These are phyloP conservation scores for Platycnemis pennipes DNA, from an alignment of 2,888 invertebrate genomes.

Conservation along the genomic window DNA sequence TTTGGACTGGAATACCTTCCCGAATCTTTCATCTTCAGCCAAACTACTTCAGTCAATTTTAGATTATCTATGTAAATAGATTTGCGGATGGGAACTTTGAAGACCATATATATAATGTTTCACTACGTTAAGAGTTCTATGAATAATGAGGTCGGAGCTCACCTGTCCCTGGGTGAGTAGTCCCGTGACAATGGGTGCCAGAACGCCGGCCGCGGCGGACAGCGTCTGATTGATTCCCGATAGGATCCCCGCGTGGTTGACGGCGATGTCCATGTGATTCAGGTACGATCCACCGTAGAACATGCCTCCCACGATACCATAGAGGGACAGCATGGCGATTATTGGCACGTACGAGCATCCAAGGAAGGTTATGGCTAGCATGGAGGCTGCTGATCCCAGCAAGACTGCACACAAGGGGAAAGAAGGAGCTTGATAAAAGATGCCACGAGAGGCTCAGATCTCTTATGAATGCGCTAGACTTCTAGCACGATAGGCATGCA, in stretches of 20 bases:
- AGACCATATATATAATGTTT: too few relatives aligned
- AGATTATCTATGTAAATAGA: too few relatives aligned
- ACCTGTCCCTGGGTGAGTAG: not conserved
- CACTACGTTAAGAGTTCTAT: too few relatives aligned
- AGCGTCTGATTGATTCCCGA: slow-evolving; percentile 55
- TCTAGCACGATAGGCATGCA: too few relatives aligned
- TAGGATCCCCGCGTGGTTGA: slow-evolving; percentile 23
- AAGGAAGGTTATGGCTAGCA: slow-evolving; percentile 28
- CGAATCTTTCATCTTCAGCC: too few relatives aligned
- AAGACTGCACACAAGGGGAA: not conserved
- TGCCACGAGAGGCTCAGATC: too few relatives aligned
- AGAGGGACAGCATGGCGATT: not conserved
- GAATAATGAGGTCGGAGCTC: too few relatives aligned
- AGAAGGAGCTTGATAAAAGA: too few relatives aligned
- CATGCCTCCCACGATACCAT: slow-evolving; percentile 21
- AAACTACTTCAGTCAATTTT: too few relatives aligned
- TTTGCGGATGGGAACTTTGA: too few relatives aligned
- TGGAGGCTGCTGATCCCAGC: slow-evolving; percentile 19
- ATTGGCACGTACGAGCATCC: not conserved
- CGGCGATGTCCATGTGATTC: slow-evolving; percentile 28
- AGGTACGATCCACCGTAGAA: slow-evolving; percentile 39
- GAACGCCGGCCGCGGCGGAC: not conserved
- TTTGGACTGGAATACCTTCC: too few relatives aligned
- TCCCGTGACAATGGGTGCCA: slow-evolving; percentile 31
- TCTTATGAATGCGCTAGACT: too few relatives aligned